Base-by-base conservation (phyloP, 2,888 invertebrate species). In the Lacanobia oleracea region DNA sequence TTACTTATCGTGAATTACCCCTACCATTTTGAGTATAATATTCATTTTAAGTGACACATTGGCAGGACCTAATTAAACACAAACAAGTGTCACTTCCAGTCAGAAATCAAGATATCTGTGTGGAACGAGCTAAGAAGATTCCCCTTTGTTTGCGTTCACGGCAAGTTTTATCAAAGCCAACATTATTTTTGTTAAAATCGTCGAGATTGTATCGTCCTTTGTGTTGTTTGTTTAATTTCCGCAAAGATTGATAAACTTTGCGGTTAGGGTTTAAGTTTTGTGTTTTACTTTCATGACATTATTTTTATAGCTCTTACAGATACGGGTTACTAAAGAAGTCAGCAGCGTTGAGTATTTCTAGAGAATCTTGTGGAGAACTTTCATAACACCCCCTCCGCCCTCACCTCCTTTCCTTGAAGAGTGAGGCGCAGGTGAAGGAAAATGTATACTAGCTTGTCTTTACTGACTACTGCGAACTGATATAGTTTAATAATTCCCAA, bases 181-280 rank as follows among this genome's bases (percentile, higher is more conserved):
- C 21, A 23, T 62, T 66, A 62, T 57, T 78, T 77, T 72, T 66
- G 40, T 12, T 51, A 4, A 12, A 64, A 61, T 53, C 45, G 64
- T 48, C 23, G 37, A 65, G 51, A 65, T 65, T 45, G 54, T 56
- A 33, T 57, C 59, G 12, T 56, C 40, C 27, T 65, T 76, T 76
- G 76, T 62, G 56, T 61, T n/a, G 50, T 62, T 65, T 65, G 64
- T 65, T 65, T 76, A 78, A 72, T 76, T 66, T 72, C 10, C 37
- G 51, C 12, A 27, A 79, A 66, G n/a, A 61, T 37, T n/a, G 18
- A 16, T 4, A 40, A 70, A 62, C 14, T 70, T 77, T 27, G 50
- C 7, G 33, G 60, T 56, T 56, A 27, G 14, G 12, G 45, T 45
- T 57, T 12, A 62, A 77, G 70, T 69, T 69, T 56, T 57, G 18